Percentiles rank a stretch among this genome's conserved stretches.
Evolutionary conservation across 2,888 invertebrate species (phyloP).

Genomic region (Hydriomena furcata): DNA sequence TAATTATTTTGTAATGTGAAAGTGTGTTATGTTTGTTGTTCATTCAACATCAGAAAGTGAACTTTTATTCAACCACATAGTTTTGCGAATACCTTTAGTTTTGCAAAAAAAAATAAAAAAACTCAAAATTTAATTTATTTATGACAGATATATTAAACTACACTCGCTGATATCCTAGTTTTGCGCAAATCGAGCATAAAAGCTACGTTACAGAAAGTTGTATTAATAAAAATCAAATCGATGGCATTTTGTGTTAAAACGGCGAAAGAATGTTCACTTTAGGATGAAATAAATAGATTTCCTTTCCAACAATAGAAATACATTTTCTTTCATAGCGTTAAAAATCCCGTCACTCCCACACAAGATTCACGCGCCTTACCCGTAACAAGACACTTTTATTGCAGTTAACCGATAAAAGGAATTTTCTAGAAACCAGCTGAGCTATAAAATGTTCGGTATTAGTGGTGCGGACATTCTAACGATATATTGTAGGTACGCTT

Average conservation of each 20-base stretch:
- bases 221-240: too few relatives aligned
- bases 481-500: conserved; percentile 1
- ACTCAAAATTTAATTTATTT: too few relatives aligned
- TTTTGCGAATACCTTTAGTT: too few relatives aligned
- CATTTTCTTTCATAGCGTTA: background rate
- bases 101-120: too few relatives aligned
- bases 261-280: background rate
- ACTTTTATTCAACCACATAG: too few relatives aligned
- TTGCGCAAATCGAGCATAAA: too few relatives aligned
- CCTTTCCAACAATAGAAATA: background rate
- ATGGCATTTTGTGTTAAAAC: background rate
- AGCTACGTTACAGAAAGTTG: too few relatives aligned
- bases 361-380: conserved; percentile 4
- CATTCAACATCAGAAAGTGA: too few relatives aligned
- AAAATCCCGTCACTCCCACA: conserved; percentile 17
- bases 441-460: conserved; percentile 12
- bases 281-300: background rate
- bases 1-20: too few relatives aligned
- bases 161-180: too few relatives aligned
- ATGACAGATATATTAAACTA: too few relatives aligned
- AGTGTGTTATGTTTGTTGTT: too few relatives aligned
- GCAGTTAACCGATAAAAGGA: conserved; percentile 20
- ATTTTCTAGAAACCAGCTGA: conserved; percentile 18
- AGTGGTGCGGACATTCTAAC: conserved; percentile 14
- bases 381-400: conserved; percentile 15